Conservation (phyloP, 2,888 invertebrate species). For the Hypolimnas misippus region DNA sequence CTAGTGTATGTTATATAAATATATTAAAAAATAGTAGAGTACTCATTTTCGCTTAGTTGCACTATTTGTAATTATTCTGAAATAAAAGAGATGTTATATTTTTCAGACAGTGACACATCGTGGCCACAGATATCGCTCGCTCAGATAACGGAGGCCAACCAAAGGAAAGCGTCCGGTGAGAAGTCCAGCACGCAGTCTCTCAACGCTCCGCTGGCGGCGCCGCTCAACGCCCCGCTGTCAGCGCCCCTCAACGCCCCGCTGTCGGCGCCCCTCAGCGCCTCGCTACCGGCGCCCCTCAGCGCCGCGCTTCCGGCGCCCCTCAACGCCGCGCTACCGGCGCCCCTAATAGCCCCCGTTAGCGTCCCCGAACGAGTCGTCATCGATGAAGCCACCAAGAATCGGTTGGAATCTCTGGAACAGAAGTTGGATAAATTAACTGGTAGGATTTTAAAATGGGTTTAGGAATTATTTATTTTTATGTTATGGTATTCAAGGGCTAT, state of each 20-base stretch:
- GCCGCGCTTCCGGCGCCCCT: slow-evolving; percentile 38
- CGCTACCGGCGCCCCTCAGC: slow-evolving; percentile 48
- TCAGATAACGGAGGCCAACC: slow-evolving; percentile 73
- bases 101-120: slow-evolving; percentile 65
- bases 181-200: slow-evolving; percentile 64
- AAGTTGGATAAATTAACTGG: slow-evolving; percentile 72
- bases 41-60: no score
- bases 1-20: no score
- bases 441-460: slow-evolving; percentile 42
- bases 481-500: no score
- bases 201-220: slow-evolving; percentile 42
- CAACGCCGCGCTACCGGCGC: not conserved
- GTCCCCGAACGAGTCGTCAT: slow-evolving; percentile 54
- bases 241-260: slow-evolving; percentile 41
- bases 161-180: slow-evolving; percentile 71
- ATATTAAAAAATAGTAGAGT: no score
- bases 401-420: slow-evolving; percentile 60
- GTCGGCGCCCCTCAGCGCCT: slow-evolving; percentile 6
- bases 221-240: slow-evolving; percentile 1
- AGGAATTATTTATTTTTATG: no score
- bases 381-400: slow-evolving; percentile 48
- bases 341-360: slow-evolving; percentile 45
- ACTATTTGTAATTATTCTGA: not conserved
- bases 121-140: slow-evolving; percentile 79
- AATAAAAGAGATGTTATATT: no score